Evolutionary conservation across 2,888 invertebrate genomes (phyloP).

Genomic region (Drosophila borborema): DNA sequence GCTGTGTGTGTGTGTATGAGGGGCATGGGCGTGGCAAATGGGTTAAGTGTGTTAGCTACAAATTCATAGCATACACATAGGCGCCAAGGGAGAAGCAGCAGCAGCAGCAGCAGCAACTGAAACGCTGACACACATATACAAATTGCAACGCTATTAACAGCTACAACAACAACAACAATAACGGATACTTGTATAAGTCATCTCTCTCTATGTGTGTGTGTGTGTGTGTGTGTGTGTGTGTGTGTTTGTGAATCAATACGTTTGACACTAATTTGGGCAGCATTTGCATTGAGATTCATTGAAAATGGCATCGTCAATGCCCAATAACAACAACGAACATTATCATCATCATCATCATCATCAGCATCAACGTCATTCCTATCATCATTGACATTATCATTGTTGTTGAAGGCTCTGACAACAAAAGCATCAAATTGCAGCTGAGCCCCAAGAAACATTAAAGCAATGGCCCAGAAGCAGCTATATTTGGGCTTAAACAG

Average conservation of each 20-base stretch:
- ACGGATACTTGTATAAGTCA: constrained; percentile 13
- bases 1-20: constrained; percentile 2
- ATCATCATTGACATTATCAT: constrained; percentile 32
- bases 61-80: constrained; percentile 65
- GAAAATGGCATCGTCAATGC: constrained; percentile 61
- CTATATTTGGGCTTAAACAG: neutral
- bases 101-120: constrained; percentile 53
- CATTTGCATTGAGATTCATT: constrained; percentile 73
- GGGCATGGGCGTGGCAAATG: constrained; percentile 60
- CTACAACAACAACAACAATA: constrained; percentile 26
- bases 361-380: neutral
- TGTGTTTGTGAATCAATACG: constrained; percentile 67
- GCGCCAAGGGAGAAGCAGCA: constrained; percentile 51
- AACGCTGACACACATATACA: constrained; percentile 71
- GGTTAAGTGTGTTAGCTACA: constrained; percentile 76
- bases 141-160: constrained; percentile 74
- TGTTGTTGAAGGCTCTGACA: constrained; percentile 50
- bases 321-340: constrained; percentile 36
- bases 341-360: neutral
- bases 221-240: constrained; percentile 18
- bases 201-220: no score
- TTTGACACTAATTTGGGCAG: constrained; percentile 76
- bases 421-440: constrained; percentile 75
- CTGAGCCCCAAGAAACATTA: constrained; percentile 55
- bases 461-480: neutral